Conservation (phyloP, 2,113 vertebrate species). For the Fulmarus glacialis region DNA sequence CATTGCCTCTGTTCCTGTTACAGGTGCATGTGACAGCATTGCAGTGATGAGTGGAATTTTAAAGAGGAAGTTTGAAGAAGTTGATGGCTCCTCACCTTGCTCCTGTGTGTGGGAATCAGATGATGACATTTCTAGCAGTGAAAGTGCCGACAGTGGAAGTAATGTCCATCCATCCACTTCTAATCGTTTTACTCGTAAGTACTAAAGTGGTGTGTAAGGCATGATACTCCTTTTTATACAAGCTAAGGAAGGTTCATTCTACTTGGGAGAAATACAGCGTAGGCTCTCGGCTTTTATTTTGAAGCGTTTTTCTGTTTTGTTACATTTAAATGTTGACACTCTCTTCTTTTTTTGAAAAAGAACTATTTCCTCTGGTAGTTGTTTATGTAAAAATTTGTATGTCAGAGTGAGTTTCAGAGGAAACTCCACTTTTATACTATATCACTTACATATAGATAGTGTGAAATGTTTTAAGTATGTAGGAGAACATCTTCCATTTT, state of each 20-base stretch:
- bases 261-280: not conserved
- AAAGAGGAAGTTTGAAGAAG: conserved; percentile 95
- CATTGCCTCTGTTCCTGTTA: conserved; percentile 34
- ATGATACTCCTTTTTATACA: not conserved
- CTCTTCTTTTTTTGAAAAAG: not conserved
- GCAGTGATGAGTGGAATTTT: conserved; percentile 90
- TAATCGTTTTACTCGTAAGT: conserved; percentile 84
- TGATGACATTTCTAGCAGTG: conserved; percentile 89
- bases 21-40: conserved; percentile 75
- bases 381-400: not conserved
- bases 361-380: not conserved
- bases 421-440: not conserved
- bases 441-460: not conserved
- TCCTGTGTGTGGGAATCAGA: conserved; percentile 88
- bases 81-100: conserved; percentile 84
- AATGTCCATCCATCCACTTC: conserved; percentile 86
- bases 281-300: not conserved
- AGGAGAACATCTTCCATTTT: not conserved
- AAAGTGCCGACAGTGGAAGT: conserved; percentile 88
- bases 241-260: not conserved
- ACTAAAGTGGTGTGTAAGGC: not conserved
- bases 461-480: not conserved
- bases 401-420: not conserved
- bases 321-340: not conserved
- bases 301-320: not conserved